Evolutionary conservation across 53 echinoderm and acorn worm genomes (phyloP).

Genomic region (Arbacia lixula): DNA sequence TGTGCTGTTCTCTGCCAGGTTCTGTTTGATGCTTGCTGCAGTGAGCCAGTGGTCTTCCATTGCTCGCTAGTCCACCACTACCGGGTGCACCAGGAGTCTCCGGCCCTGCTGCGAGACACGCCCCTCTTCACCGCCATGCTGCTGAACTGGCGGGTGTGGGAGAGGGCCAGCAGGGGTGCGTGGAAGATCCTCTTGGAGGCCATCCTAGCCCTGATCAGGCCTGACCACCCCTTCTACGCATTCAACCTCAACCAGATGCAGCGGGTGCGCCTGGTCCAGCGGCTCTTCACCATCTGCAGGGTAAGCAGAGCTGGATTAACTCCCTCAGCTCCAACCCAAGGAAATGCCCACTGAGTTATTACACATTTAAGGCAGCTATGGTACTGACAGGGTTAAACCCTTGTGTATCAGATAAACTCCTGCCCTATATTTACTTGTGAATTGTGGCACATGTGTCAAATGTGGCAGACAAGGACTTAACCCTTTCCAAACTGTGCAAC

Average conservation of each 20-base stretch:
- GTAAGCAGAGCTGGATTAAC: slow-evolving; percentile 61
- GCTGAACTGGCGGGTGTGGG: slow-evolving; percentile 94
- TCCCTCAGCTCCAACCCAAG: too few species aligned
- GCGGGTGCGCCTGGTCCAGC: slow-evolving; percentile 71
- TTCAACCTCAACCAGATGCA: slow-evolving; percentile 90
- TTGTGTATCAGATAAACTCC: too few species aligned
- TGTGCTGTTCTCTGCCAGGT: slow-evolving; percentile 69
- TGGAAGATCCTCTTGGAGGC: slow-evolving; percentile 75
- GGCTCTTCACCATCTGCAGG: slow-evolving; percentile 82
- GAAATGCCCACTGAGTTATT: too few species aligned
- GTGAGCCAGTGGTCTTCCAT: slow-evolving; percentile 76
- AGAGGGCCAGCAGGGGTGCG: slow-evolving; percentile 71
- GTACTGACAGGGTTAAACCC: too few species aligned
- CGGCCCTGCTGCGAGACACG: slow-evolving; percentile 84
- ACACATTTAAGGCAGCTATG: too few species aligned
- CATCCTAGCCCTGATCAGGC: slow-evolving; percentile 73
- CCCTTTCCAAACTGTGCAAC: too few species aligned
- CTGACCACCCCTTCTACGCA: slow-evolving; percentile 67
- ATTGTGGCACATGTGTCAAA: too few species aligned
- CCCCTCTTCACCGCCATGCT: slow-evolving; percentile 75
- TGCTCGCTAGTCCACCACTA: slow-evolving; percentile 70
- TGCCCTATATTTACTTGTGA: too few species aligned
- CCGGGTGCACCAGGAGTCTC: slow-evolving; percentile 75
- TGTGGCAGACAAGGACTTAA: too few species aligned
- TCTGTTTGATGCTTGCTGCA: slow-evolving; percentile 90